Base-by-base conservation (phyloP, 2,113 vertebrate genomes). In the Sorex araneus region DNA sequence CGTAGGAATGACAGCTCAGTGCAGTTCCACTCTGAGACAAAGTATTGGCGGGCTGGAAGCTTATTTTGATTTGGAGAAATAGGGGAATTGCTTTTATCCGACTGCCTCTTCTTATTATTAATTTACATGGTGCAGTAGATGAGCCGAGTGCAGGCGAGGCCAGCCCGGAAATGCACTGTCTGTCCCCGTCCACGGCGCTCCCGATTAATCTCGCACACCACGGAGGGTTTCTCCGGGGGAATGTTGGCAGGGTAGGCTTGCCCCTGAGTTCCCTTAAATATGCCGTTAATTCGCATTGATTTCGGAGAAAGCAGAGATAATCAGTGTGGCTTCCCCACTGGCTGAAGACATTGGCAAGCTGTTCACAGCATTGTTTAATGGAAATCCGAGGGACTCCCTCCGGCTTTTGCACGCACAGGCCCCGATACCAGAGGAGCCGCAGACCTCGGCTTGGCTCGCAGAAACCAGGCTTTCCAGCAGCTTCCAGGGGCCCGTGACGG, bases 1-100 rank as follows among this genome's bases (percentile, higher is more conserved):
- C 28, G 25, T 32, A 81, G 82, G 93, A 85, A 74, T 87, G 74
- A 93, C 80, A 91, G 70, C 81, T 91, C 34, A n/a, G 21, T 57
- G 63, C 50, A 74, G 27, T 36, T 92, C 34, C 89, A 32, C 80
- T 88, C 89, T 60, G 92, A 94, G 83, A 83, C 74, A 90, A 93
- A 95, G 85, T 86, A 66, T 84, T 50, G 63, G 54, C 84, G 79
- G 40, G 74, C 71, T 64, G 70, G 87, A 94, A 54, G 95, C 78
- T 82, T 96, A 93, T 94, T 94, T 96, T 75, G 71, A 87, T 90
- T 92, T 83, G 82, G 94, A 97, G 82, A 95, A 96, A 81, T 45
- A 40, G 86, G 79, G 60, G 57, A 89, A 86, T 81, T 74, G 78
- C 83, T 90, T 94, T 95, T 93, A 70, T 91, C 81, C 95, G 82